Evolutionary conservation across 1,140 invertebrate species (phyloP), one percentile per base, ranked within the genome.

Genomic region (Pseudobourletiella spinata): DNA sequence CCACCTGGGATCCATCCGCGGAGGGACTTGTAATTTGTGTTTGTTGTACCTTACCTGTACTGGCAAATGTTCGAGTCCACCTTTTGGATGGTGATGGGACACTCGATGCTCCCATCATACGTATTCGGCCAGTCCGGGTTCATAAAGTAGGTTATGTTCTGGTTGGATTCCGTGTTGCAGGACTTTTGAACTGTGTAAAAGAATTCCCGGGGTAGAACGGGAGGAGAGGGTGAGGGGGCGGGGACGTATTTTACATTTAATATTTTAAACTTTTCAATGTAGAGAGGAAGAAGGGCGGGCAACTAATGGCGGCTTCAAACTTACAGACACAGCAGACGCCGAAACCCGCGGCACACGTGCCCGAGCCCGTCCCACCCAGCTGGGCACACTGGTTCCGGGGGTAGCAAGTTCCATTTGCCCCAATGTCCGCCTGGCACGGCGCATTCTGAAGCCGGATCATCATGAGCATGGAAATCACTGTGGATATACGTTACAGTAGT

Each of bases 51-150:
- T 69, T 71, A 85, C 86, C 86, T 86, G 72, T 88, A 84, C 72
- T 92, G 89, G 70, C 88, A 91, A 15, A 91, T 82, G 68, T 87
- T 84, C 0, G 82, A 79, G 73, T 86, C 82, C 2, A 83, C 77
- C 72, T 91, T 91, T 28, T 87, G 73, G 15, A 92, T 75, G 0
- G 86, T 89, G 0, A 91, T 79, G 70, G 91, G 88, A 70, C 89
- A 92, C 11, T 87, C 88, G 1, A 86, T 83, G 0, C 86, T 87
- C 1, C 81, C 84, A 66, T 90, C 86, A 60, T 83, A 88, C 1
- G 79, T 72, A 11, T 81, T 80, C 1, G 62, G 62, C 44, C 55
- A 68, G 55, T 78, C 78, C 15, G 81, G 79, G 67, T 78, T 83
- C 64, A 82, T 77, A 63, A 85, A 84, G 67, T 83, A 82, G 2